phyloP scores from a whole-genome alignment of 2,888 invertebrate species.

The Tenthredo distinguenda region DNA sequence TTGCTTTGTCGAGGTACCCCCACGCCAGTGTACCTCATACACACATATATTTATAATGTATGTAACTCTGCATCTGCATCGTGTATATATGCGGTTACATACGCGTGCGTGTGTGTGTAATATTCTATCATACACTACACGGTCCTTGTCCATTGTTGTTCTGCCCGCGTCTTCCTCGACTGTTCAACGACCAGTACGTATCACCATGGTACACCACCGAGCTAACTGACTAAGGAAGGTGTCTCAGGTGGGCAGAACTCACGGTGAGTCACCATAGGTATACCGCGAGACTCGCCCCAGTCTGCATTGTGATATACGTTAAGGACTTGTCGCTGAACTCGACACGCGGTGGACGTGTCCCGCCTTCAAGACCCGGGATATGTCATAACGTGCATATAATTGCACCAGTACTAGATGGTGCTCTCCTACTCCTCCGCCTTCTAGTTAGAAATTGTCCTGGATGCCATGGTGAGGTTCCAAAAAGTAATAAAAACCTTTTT shows the following conservation, averaged over 20 bases:
- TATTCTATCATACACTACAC: background rate
- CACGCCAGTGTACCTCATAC: conserved; percentile 10
- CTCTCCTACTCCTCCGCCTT: background rate
- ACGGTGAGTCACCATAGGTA: conserved; percentile 28
- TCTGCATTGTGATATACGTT: conserved; percentile 24
- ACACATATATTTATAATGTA: background rate
- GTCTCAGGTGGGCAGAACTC: conserved; percentile 41
- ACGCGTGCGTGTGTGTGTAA: background rate
- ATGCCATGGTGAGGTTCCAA: background rate
- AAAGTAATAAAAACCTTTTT: background rate
- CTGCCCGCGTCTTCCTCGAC: conserved; percentile 30
- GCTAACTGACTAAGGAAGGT: conserved; percentile 19
- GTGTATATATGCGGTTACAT: background rate
- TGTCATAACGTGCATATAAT: conserved; percentile 31
- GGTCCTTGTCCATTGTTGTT: conserved; percentile 43
- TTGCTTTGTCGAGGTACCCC: conserved; percentile 38
- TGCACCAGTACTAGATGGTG: background rate
- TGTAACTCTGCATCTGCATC: background rate
- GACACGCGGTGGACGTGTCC: conserved; percentile 18
- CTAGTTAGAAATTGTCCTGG: too few species aligned
- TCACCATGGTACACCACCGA: background rate
- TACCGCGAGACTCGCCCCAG: conserved; percentile 43
- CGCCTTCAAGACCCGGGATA: conserved; percentile 30
- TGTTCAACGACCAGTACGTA: background rate
- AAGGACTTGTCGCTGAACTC: conserved; percentile 37